Evolutionary conservation across 2,797 vertebrate genomes (phyloP), one percentile per base, ranked within the genome.

Genomic region (Sciurus vulgaris): DNA sequence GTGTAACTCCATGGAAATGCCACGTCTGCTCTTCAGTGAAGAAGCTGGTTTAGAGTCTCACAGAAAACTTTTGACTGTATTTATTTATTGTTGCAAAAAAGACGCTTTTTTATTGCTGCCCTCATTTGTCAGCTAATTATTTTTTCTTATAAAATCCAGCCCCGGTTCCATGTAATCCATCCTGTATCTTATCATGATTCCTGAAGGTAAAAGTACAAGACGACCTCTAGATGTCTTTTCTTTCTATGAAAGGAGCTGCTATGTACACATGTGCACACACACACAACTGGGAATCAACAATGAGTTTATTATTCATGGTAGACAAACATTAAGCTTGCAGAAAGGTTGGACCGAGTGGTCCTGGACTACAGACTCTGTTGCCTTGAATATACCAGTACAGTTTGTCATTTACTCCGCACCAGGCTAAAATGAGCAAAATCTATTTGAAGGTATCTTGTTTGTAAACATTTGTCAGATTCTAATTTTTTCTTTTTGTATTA

Each of bases 401-500:
- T 98, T 98, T 98, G 98, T 98, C 98, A 98, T 98, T 98, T 98
- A 98, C 98, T 98, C 98, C 98, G 98, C 98, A 98, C 98, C 99
- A 99, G 98, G 99, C 98, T 98, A 98, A 98, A 98, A 99, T 97
- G 98, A 98, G 97, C 97, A 98, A 98, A 98, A 98, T 99, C 98
- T 98, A 98, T 99, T 98, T 99, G 98, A 99, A 99, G 99, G 98
- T 99, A 99, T 99, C 99, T 99, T 99, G 99, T 99, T 99, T 99
- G 99, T 99, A 99, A 99, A 99, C 99, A 98, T 99, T 98, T 99
- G 99, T 99, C 99, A 98, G 98, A 99, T 99, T 99, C 99, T 98
- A 99, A 99, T 99, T 99, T 99, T 99, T 94, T 99, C 98, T 98
- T 98, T 99, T 99, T 99, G 99, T 99, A 99, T 99, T 99, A 99